A percentile compares a stretch with the other conserved stretches of the same genome.
Evolutionary conservation across 2,888 invertebrate species (phyloP).

Genomic region (Pediacus dermestoides): DNA sequence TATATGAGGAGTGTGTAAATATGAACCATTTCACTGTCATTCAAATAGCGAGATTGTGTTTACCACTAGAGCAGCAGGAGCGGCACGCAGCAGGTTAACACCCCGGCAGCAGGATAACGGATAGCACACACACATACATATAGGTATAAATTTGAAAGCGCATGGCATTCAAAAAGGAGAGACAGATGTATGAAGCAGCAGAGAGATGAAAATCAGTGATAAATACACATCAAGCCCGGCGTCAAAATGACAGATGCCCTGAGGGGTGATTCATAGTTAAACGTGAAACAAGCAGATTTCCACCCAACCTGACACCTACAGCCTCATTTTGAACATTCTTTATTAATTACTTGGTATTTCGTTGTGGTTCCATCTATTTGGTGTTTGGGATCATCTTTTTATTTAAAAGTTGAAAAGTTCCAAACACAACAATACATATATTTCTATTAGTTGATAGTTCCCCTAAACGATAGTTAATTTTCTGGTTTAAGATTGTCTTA

Average conservation of each 20-base stretch:
- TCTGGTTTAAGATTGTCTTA: no score
- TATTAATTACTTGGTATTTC: no score
- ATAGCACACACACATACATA: constrained; percentile 11
- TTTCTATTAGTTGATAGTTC: no score
- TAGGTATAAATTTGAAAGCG: constrained; percentile 9
- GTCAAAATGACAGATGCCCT: constrained; percentile 30
- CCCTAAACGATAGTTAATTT: no score
- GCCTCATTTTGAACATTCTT: no score
- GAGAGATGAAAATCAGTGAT: constrained; percentile 26
- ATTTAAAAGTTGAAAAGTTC: no score
- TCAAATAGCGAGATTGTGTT: constrained; percentile 13
- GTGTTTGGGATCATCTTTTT: no score
- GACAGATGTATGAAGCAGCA: constrained; percentile 21
- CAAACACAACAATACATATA: no score
- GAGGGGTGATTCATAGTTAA: constrained; percentile 29
- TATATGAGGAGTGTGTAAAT: constrained; percentile 16
- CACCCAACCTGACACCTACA: constrained; percentile 12
- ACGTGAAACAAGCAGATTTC: constrained; percentile 24
- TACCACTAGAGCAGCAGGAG: no score
- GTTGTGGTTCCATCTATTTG: no score
- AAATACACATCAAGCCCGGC: constrained; percentile 27
- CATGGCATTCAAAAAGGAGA: constrained; percentile 12
- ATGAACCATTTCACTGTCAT: constrained; percentile 15
- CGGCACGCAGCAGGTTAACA: constrained; percentile 15
- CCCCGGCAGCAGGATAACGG: constrained; percentile 13